Base-by-base conservation (phyloP, 2,888 invertebrate species). In the Galerucella pusilla region DNA sequence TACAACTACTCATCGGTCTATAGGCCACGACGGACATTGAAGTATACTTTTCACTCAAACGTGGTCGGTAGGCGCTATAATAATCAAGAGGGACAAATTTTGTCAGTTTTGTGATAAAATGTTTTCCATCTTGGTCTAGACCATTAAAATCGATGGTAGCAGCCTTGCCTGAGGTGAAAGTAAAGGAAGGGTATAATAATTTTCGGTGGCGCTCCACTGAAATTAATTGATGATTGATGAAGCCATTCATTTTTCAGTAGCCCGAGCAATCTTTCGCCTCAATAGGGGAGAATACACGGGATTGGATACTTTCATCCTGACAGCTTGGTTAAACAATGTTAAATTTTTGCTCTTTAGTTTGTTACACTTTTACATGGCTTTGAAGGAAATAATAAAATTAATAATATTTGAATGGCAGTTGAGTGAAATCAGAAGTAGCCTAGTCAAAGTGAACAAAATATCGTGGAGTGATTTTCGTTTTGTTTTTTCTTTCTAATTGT, bases 191-290 rank as follows among this genome's bases (percentile, higher is more conserved):
- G 35, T 61, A 61, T 35, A 12, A 61, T 61, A 61, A 61, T 61
- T 61, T 28, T 61, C 12, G 12, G 14, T 61, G 25, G 35, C 61
- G 61, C 14, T 61, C 35, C 2, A 35, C 61, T 28, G 35, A 35
- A 61, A 61, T 35, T 61, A 61, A 61, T 61, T 61, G 61, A 60
- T 60, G 60, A 60, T 60, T 60, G 60, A 61, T 61, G 61, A 61
- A 61, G 28, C 61, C 35, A 61, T 35, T 28, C 11, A 28, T 61
- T 61, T 61, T 61, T 61, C 61, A 35, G 14, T 12, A 35, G 0
- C 61, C 61, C 35, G 1, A 61, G 35, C 35, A 35, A 61, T 61
- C 14, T 12, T 12, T 61, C 14, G 35, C 28, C 35, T 12, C 61
- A 14, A 61, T 35, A 35, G 28, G 11, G 6, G 1, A 14, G 14